These are phyloP conservation scores for Oenanthe oenanthe DNA, from an alignment of 2,113 vertebrate genomes.

Conservation along the genomic window DNA sequence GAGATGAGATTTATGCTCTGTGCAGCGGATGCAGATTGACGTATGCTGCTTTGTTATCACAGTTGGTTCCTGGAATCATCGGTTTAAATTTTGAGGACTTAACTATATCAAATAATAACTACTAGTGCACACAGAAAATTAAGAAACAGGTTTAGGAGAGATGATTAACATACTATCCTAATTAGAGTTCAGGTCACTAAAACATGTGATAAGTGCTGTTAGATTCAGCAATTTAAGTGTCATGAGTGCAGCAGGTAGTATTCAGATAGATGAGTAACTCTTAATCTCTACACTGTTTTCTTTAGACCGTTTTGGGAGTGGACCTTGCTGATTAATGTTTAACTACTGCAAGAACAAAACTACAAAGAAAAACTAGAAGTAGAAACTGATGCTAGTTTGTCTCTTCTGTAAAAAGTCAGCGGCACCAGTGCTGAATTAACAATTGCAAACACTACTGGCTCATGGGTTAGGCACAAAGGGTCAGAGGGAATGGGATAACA, in stretches of 20 bases:
- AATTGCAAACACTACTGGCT: background rate
- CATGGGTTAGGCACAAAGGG: background rate
- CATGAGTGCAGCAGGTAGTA: background rate
- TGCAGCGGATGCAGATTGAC: background rate
- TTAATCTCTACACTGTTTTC: background rate
- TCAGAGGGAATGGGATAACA: no score
- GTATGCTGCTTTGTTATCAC: accelerated
- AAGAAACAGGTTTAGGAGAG: background rate
- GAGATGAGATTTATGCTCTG: background rate
- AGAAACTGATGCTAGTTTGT: background rate
- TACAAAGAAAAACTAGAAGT: background rate
- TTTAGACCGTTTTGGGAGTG: background rate
- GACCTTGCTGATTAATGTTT: background rate
- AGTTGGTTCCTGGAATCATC: background rate
- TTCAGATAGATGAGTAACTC: background rate
- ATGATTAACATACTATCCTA: background rate
- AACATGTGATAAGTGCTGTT: background rate
- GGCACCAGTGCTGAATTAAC: background rate
- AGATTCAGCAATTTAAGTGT: background rate
- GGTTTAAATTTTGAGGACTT: background rate
- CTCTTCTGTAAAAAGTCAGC: background rate
- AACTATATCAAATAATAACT: background rate
- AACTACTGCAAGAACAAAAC: background rate
- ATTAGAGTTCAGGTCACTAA: background rate
- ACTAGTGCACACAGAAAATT: background rate